These are phyloP conservation scores for Aphaenogaster ashmeadi DNA, from an alignment of 1,140 invertebrate genomes.

Conservation along the genomic window DNA sequence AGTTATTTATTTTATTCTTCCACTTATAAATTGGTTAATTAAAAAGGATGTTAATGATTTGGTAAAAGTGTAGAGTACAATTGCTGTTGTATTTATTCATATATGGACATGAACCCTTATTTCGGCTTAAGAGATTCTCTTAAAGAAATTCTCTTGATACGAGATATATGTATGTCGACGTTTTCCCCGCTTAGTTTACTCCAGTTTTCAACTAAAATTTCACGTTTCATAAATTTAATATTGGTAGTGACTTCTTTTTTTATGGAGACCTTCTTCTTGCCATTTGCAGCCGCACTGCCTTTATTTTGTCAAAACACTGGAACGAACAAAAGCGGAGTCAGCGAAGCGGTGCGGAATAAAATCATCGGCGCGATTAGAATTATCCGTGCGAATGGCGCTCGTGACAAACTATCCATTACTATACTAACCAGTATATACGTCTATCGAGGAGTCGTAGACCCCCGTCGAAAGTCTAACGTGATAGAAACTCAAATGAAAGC, in stretches of 20 bases:
- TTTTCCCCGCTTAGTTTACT: conserved; percentile 25
- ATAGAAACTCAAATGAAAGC: conserved; percentile 75
- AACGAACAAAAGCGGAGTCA: conserved; percentile 32
- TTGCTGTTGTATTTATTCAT: background rate
- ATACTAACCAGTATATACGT: conserved; percentile 18
- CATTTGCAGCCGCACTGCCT: background rate
- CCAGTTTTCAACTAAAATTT: conserved; percentile 18
- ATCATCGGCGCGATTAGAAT: conserved; percentile 48
- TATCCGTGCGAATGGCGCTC: conserved; percentile 27
- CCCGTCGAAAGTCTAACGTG: conserved; percentile 60
- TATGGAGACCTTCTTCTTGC: background rate
- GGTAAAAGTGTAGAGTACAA: background rate
- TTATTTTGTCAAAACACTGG: conserved; percentile 50
- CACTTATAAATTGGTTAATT: background rate
- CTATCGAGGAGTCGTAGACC: conserved; percentile 61
- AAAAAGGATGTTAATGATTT: background rate
- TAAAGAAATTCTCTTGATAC: background rate
- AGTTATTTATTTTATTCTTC: background rate
- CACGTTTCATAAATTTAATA: conserved; percentile 28
- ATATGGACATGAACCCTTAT: background rate
- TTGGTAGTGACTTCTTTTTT: conserved; percentile 11
- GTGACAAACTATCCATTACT: conserved; percentile 61
- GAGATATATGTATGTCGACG: background rate
- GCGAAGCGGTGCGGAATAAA: conserved; percentile 46
- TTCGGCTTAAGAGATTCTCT: background rate